Percentiles rank a stretch among this genome's conserved stretches.
These are phyloP conservation scores for Chloroclysta siterata DNA, from an alignment of 2,888 invertebrate species.

Conservation along the genomic window DNA sequence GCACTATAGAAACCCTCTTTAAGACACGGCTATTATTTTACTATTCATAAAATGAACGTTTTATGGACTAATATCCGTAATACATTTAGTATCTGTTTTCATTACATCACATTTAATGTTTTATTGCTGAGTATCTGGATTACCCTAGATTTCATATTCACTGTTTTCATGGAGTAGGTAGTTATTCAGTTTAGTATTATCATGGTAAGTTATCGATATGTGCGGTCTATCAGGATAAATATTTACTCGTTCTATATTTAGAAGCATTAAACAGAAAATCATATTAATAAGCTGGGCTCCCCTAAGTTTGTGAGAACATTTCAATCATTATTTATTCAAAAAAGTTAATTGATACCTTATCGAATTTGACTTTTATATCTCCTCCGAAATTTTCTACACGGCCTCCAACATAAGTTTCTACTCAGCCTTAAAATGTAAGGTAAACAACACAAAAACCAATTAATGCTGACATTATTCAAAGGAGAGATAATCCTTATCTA, in stretches of 20 bases:
- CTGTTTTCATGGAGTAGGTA: not conserved
- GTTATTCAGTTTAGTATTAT: not conserved
- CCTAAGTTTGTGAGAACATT: not conserved
- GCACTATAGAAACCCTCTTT: slow-evolving; percentile 40
- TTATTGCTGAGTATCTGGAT: too few relatives aligned
- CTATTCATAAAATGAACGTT: not conserved
- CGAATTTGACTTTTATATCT: not conserved
- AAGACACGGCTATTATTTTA: slow-evolving; percentile 8
- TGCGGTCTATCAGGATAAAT: not conserved
- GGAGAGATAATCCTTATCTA: slow-evolving; percentile 66
- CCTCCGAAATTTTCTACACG: not conserved
- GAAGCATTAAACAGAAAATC: too few relatives aligned
- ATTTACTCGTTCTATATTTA: too few relatives aligned
- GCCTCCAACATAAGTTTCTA: slow-evolving; percentile 13
- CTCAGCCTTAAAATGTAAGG: slow-evolving; percentile 20
- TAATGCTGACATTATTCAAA: slow-evolving; percentile 39
- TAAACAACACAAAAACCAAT: slow-evolving; percentile 33
- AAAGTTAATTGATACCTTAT: not conserved
- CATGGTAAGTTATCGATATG: not conserved
- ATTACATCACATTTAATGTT: too few relatives aligned
- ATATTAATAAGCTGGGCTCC: too few relatives aligned
- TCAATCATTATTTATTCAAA: not conserved
- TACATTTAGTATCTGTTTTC: not conserved
- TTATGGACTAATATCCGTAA: not conserved
- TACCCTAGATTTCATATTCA: not conserved